Percentiles rank a stretch among this genome's conserved stretches.
Conservation (phyloP, 1,140 invertebrate genomes). For the Antheraea mylitta region DNA sequence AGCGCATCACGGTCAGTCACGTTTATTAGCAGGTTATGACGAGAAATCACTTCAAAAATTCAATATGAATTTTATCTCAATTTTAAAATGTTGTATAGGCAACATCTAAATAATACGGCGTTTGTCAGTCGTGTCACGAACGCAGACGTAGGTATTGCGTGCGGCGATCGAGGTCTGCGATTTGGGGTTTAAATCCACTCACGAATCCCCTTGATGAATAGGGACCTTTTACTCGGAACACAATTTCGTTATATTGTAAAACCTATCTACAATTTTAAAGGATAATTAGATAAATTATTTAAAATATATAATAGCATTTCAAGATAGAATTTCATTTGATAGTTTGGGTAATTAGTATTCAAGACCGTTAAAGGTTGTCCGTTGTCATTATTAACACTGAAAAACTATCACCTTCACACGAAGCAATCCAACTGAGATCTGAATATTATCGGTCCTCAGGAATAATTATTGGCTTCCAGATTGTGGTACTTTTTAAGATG, state of each 20-base stretch:
- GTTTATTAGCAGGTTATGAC: no score
- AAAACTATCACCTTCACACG: no score
- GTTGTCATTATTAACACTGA: no score
- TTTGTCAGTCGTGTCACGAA: constrained; percentile 8
- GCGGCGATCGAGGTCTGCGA: constrained; percentile 14
- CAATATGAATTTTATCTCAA: background rate
- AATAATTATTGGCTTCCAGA: no score
- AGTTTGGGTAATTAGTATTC: no score
- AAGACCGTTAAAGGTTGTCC: no score
- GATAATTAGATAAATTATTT: constrained; percentile 9
- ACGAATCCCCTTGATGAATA: constrained; percentile 34
- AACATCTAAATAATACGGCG: constrained; percentile 6
- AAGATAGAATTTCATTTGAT: no score
- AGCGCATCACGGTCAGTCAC: no score
- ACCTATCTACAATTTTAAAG: constrained; percentile 12
- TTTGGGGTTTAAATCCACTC: constrained; percentile 27
- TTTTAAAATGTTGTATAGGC: background rate
- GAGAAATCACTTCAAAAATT: background rate
- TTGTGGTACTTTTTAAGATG: no score
- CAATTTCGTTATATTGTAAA: constrained; percentile 4
- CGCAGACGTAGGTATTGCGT: background rate
- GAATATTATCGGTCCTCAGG: no score
- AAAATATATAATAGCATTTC: background rate
- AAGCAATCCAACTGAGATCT: no score
- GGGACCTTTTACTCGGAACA: constrained; percentile 16